These are phyloP conservation scores for Torymus auratus DNA, from an alignment of 2,888 invertebrate genomes.

Conservation along the genomic window DNA sequence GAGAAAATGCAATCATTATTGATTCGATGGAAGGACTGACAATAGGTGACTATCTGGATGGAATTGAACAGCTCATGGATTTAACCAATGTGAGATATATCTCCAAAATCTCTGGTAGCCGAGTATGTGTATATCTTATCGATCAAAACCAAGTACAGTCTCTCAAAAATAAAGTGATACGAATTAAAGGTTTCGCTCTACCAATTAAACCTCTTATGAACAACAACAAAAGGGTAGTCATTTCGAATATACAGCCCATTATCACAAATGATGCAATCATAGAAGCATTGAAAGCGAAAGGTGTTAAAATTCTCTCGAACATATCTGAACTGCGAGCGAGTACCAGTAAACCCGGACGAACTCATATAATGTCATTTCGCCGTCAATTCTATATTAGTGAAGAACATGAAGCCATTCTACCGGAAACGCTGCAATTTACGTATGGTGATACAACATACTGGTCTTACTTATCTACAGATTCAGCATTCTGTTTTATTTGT, in stretches of 20 bases:
- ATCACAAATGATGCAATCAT: conserved; percentile 1
- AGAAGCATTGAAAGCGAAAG: not conserved
- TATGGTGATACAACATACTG: conserved; percentile 4
- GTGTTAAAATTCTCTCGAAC: not conserved
- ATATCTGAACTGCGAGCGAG: conserved; percentile 3
- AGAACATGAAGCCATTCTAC: conserved; percentile 11
- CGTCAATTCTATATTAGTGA: conserved; percentile 40
- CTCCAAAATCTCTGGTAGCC: conserved; percentile 17
- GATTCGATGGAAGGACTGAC: conserved; percentile 1
- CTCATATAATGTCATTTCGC: conserved; percentile 3
- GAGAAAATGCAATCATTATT: conserved; percentile 22
- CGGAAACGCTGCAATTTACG: not conserved
- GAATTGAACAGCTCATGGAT: not conserved
- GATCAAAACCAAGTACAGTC: not conserved
- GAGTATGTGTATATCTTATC: conserved; percentile 9
- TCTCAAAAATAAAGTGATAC: conserved; percentile 22
- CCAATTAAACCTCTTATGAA: conserved; percentile 5
- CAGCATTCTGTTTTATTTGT: conserved; percentile 5
- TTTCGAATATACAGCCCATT: conserved; percentile 12
- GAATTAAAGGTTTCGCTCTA: not conserved
- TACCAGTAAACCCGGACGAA: not conserved
- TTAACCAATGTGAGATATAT: conserved; percentile 12
- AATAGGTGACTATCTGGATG: conserved; percentile 22
- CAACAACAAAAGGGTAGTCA: conserved; percentile 32
- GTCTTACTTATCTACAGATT: conserved; percentile 3